These are phyloP conservation scores for Toxotes jaculatrix DNA, from an alignment of 2,113 vertebrate species.

Conservation along the genomic window DNA sequence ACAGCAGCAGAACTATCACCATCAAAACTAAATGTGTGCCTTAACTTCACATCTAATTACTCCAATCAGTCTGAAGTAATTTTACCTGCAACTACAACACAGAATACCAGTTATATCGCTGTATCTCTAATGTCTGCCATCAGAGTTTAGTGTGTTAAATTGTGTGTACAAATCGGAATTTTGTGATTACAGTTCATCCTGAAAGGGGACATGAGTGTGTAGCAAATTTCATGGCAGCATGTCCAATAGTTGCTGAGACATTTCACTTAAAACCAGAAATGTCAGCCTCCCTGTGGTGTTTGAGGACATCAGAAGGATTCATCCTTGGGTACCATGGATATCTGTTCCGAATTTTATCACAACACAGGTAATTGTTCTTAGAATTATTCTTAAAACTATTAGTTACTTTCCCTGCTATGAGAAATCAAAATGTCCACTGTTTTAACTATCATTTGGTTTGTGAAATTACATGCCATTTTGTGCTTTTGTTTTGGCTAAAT, in stretches of 20 bases:
- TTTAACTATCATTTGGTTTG: background rate
- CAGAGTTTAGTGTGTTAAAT: slow-evolving; percentile 1
- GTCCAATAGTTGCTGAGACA: background rate
- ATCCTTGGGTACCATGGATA: background rate
- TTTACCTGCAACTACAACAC: background rate
- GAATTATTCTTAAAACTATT: no score
- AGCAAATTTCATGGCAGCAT: background rate
- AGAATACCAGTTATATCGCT: background rate
- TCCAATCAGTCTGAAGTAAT: slow-evolving; percentile 24
- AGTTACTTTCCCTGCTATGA: background rate
- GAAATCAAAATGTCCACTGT: background rate
- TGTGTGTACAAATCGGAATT: background rate
- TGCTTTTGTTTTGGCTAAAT: background rate
- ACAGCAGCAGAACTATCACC: slow-evolving; percentile 10
- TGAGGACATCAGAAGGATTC: background rate
- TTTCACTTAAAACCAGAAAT: background rate
- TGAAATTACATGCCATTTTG: background rate
- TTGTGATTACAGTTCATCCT: background rate
- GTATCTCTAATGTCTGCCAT: background rate
- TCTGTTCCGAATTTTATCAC: background rate
- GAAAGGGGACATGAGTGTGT: background rate
- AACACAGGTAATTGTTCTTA: background rate
- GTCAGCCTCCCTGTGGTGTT: background rate
- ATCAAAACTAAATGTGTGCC: slow-evolving; percentile 21
- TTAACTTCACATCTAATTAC: slow-evolving; percentile 35